Evolutionary conservation across 2,888 invertebrate genomes (phyloP).

Genomic region (Atherix ibis): DNA sequence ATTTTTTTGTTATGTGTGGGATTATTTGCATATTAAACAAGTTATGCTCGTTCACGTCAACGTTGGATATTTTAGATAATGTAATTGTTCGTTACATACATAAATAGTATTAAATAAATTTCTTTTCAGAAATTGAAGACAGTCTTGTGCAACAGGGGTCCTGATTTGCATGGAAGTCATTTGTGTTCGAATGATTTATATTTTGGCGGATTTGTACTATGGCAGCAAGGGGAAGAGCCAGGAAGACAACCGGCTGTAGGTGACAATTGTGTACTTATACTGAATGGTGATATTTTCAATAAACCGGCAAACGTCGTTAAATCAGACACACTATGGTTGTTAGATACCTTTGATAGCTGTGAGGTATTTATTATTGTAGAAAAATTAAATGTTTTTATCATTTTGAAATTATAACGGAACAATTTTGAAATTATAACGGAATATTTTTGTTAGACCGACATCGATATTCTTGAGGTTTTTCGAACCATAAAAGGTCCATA

Average conservation of each 20-base stretch:
- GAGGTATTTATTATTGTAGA: slow-evolving; percentile 6
- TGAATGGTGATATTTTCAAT: slow-evolving; percentile 81
- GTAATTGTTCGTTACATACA: no score
- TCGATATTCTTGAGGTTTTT: slow-evolving; percentile 31
- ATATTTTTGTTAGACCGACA: slow-evolving; percentile 14
- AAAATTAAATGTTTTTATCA: no score
- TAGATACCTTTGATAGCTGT: slow-evolving; percentile 25
- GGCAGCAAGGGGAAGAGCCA: slow-evolving; percentile 60
- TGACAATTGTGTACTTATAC: slow-evolving; percentile 50
- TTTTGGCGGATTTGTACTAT: slow-evolving; percentile 48
- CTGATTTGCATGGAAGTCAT: no score
- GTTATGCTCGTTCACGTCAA: no score
- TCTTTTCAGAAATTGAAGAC: no score
- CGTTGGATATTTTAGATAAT: no score
- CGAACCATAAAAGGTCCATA: slow-evolving; percentile 62
- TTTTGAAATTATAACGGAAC: neutral
- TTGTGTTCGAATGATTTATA: slow-evolving; percentile 7
- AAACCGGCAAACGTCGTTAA: slow-evolving; percentile 25
- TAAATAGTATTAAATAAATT: no score
- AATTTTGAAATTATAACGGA: neutral
- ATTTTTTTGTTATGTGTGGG: no score
- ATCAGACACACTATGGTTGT: slow-evolving; percentile 41
- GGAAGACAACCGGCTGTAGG: slow-evolving; percentile 52
- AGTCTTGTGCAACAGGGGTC: no score
- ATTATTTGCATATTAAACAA: no score